phyloP scores from a whole-genome alignment of 2,113 vertebrate genomes.

The Helogale parvula region DNA sequence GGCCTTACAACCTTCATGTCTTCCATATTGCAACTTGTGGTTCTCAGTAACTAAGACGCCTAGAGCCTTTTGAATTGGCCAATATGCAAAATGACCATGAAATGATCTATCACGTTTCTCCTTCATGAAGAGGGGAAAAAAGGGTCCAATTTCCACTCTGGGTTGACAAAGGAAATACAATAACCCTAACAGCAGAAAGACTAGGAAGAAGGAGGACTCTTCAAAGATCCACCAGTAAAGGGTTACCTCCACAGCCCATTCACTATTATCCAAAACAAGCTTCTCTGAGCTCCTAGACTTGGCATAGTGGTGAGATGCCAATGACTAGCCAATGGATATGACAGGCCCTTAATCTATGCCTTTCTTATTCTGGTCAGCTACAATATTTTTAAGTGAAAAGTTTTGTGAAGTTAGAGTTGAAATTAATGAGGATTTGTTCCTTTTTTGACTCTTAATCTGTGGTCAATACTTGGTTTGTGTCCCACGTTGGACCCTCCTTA shows the following conservation, averaged over 20 bases:
- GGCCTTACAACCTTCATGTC: background rate
- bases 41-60: background rate
- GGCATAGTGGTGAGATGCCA: background rate
- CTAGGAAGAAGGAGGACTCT: background rate
- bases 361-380: background rate
- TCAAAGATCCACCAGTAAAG: background rate
- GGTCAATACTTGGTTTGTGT: background rate
- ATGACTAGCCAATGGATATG: background rate
- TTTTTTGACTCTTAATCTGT: background rate
- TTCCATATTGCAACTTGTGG: background rate
- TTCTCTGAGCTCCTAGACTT: background rate
- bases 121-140: background rate
- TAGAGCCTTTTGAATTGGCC: background rate
- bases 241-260: too few species aligned
- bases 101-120: constrained; percentile 7
- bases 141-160: background rate
- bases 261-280: background rate
- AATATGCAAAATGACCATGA: background rate
- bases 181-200: background rate
- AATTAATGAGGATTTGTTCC: background rate
- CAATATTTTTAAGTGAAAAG: background rate
- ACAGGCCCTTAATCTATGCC: background rate
- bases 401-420: background rate
- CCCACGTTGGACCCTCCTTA: background rate
- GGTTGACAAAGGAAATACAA: background rate